Evolutionary conservation across 2,113 vertebrate species (phyloP).

Genomic region (Brachypodius melanocephalos): DNA sequence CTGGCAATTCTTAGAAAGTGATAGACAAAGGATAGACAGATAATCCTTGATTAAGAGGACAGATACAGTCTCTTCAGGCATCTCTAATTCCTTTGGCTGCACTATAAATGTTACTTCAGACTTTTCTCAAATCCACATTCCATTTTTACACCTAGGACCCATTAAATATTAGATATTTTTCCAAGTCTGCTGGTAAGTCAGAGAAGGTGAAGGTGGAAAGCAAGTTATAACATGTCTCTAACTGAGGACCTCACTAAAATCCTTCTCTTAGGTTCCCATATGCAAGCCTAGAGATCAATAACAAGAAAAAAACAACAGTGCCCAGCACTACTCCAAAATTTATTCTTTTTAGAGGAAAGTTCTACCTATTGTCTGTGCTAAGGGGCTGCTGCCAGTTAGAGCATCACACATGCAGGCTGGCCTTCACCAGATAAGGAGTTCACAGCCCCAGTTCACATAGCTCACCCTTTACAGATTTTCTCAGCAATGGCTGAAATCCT

Average conservation of each 20-base stretch:
- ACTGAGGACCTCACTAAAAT: background rate
- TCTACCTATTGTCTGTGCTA: background rate
- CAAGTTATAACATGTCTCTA: background rate
- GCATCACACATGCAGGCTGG: background rate
- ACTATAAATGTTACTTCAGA: background rate
- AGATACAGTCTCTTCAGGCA: background rate
- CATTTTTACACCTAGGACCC: background rate
- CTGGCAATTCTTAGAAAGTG: background rate
- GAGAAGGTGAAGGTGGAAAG: background rate
- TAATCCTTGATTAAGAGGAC: conserved; percentile 14
- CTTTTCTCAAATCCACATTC: background rate
- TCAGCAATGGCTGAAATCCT: background rate
- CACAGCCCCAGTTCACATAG: background rate
- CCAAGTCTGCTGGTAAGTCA: background rate
- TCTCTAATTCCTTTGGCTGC: background rate
- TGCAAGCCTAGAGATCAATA: background rate
- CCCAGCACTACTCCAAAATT: background rate
- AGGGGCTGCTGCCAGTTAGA: background rate
- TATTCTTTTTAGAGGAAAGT: background rate
- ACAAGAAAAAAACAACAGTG: background rate
- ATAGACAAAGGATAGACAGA: background rate
- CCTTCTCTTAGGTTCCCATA: background rate
- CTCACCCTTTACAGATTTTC: background rate
- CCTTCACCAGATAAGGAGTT: background rate
- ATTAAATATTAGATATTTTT: background rate